Evolutionary conservation across 92 coral and sea anemone genomes (phyloP).

Genomic region (Epizoanthus rinbou): DNA sequence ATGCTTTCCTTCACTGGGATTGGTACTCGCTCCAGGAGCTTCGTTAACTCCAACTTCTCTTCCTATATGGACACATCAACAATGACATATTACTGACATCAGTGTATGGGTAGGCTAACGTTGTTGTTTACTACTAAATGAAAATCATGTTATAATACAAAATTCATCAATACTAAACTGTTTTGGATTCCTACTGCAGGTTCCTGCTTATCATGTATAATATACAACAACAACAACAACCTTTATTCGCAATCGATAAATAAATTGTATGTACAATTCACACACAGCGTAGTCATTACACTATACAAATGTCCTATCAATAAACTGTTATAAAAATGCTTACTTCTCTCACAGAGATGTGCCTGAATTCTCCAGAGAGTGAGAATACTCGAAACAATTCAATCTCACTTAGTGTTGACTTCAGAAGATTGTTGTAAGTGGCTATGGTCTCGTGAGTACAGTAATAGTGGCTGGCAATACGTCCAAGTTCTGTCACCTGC

Average conservation of each 20-base stretch:
- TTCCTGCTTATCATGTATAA: too few species aligned
- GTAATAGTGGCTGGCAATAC: conserved; percentile 98
- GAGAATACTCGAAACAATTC: conserved; percentile 96
- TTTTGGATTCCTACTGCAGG: too few species aligned
- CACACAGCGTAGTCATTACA: not conserved
- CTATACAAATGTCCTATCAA: not conserved
- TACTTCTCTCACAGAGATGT: conserved; percentile 97
- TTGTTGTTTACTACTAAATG: too few species aligned
- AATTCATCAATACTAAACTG: too few species aligned
- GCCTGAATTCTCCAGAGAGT: conserved; percentile 92
- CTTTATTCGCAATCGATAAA: too few species aligned
- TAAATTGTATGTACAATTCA: too few species aligned
- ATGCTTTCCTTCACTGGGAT: conserved; percentile 99
- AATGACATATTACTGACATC: not conserved
- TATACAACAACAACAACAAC: too few species aligned
- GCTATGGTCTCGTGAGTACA: conserved; percentile 93
- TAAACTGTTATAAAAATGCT: not conserved
- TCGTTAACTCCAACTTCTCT: conserved; percentile 90
- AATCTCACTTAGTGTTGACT: conserved; percentile 96
- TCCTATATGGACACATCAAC: conserved; percentile 57
- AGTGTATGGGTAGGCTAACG: not conserved
- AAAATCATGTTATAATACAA: too few species aligned
- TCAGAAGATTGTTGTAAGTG: conserved; percentile 87
- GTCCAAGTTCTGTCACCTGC: conserved; percentile 96
- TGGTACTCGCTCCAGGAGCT: conserved; percentile 92